Evolutionary conservation across 2,797 vertebrate species (phyloP), one percentile per base, ranked within the genome.

Genomic region (Gymnoscopelus microlampas): DNA sequence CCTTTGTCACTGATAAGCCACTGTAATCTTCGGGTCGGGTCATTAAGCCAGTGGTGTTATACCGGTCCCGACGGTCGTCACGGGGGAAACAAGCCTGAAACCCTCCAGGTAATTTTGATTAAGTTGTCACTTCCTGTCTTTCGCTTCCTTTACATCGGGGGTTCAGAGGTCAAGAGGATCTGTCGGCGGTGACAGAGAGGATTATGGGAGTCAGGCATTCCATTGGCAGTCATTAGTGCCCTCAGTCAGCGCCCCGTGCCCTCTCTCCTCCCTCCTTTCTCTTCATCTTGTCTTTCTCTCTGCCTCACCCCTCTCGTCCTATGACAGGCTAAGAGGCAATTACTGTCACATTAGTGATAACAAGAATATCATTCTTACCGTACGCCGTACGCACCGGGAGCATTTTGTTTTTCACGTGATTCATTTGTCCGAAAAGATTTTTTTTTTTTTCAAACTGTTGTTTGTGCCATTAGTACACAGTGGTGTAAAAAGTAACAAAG

Each of bases 111-210:
- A 63, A 89, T 89, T 90, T 86, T 78, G 39, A 91, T 91, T 89
- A 93, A 92, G 91, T 88, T 91, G 91, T 86, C 87, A 90, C 90
- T 92, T 92, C 89, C 90, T 89, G 85, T 93, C 86, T 66, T 71
- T 66, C 81, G 80, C 88, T 88, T 74, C 76, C 86, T 81, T 19
- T 88, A 91, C 88, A 91, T 91, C 79, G 70, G 71, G 74, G 62
- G 89, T 87, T 93, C 92, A 91, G 87, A 91, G 93, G 92, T 94
- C 93, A 94, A 94, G 91, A 93, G 92, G 90, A 94, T 94, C 94
- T 93, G 91, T 94, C 92, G 90, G 85, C 85, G 8, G 85, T 90
- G 89, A 93, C 92, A 93, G 88, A 89, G 85, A 87, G 90, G 93
- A 94, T 94, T 94, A 94, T 93, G 90, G 91, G 88, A 90, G 85